Conservation (phyloP, 2,888 invertebrate genomes). For the Ophioninae sp. region DNA sequence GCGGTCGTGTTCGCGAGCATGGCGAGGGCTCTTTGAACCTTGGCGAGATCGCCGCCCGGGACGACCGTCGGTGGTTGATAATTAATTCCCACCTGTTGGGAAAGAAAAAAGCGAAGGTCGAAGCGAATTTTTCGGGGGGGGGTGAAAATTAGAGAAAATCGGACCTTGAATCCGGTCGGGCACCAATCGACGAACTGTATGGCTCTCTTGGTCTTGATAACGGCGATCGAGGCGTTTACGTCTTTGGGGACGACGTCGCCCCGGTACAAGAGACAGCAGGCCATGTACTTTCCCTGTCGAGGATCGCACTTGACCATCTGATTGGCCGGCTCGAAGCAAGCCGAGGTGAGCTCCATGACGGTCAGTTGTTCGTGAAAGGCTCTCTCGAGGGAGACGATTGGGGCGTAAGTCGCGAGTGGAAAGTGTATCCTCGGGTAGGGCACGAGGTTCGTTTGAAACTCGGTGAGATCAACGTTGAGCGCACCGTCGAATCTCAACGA, state of each 20-base stretch:
- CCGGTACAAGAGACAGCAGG: conserved; percentile 82
- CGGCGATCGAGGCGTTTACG: conserved; percentile 84
- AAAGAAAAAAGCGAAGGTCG: neutral
- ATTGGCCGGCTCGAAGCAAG: conserved; percentile 81
- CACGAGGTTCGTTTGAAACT: conserved; percentile 85
- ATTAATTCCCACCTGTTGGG: conserved; percentile 79
- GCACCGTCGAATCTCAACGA: conserved; percentile 85
- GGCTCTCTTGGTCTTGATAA: conserved; percentile 84
- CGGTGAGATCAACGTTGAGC: conserved; percentile 85
- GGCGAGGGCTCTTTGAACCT: conserved; percentile 85
- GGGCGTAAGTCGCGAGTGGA: conserved; percentile 84
- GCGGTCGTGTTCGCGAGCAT: conserved; percentile 81
- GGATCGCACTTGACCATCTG: conserved; percentile 77
- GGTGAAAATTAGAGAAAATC: neutral
- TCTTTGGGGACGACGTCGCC: conserved; percentile 87
- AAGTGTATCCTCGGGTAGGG: conserved; percentile 86
- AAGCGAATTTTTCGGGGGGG: neutral
- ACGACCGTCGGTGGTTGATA: conserved; percentile 78
- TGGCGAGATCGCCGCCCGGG: conserved; percentile 82
- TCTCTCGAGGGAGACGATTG: conserved; percentile 80
- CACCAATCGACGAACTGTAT: conserved; percentile 85
- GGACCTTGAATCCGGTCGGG: conserved; percentile 84
- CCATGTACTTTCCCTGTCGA: conserved; percentile 82
- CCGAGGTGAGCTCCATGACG: conserved; percentile 84
- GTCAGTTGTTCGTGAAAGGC: conserved; percentile 82